Percentiles rank a stretch among this genome's conserved stretches.
Conservation (phyloP, 1,140 invertebrate genomes). For the Wiebesia pumilae region DNA sequence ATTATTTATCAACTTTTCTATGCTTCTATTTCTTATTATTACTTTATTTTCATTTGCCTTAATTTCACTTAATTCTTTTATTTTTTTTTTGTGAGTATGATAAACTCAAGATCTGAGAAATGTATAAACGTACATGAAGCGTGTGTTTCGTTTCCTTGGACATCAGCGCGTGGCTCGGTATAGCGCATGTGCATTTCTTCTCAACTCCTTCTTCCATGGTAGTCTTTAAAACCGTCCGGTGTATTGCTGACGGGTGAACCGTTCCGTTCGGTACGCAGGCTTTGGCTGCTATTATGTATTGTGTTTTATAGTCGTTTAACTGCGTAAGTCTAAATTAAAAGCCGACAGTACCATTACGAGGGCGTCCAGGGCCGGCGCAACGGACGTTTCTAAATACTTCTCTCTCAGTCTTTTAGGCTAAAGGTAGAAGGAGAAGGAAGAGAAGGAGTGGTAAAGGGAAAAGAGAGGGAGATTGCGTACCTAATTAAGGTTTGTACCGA, state of each 20-base stretch:
- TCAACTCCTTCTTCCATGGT: not conserved
- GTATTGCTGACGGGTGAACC: not conserved
- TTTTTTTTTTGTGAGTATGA: not conserved
- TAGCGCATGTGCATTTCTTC: not conserved
- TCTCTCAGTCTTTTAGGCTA: not conserved
- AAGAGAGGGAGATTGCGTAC: not conserved
- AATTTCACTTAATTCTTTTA: not conserved
- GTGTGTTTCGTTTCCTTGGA: not conserved
- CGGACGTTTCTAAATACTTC: slow-evolving; percentile 8
- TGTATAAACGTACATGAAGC: not conserved
- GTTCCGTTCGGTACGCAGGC: not conserved
- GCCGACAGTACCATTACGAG: slow-evolving; percentile 9
- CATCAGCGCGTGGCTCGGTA: not conserved
- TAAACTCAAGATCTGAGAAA: not conserved
- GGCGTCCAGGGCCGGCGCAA: not conserved
- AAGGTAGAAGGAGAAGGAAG: not conserved
- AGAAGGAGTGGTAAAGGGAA: not conserved
- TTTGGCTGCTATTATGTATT: slow-evolving; percentile 15
- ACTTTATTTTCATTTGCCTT: not conserved
- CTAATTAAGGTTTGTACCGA: slow-evolving; percentile 3
- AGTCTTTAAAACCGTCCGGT: not conserved
- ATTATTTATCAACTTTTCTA: not conserved
- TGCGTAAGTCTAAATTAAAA: slow-evolving; percentile 40
- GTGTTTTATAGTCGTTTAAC: slow-evolving; percentile 35
- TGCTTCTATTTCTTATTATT: not conserved